Conservation (phyloP, 2,797 vertebrate species). For the Poecile montanus region DNA sequence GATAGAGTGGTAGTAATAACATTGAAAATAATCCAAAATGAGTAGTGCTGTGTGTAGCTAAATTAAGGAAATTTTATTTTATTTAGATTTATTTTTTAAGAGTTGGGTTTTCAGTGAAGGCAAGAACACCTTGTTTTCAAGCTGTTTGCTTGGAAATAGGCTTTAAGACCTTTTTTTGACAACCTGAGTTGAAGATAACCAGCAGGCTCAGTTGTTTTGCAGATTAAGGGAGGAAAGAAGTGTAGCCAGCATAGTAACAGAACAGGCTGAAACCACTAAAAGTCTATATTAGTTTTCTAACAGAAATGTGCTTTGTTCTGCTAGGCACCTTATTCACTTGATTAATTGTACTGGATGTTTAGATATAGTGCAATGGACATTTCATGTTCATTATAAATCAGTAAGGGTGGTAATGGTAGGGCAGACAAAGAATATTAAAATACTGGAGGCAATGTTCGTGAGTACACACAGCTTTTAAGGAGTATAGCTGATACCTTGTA, state of each 20-base stretch:
- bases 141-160: neutral
- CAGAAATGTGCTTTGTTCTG: neutral
- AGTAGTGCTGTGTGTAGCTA: neutral
- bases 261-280: neutral
- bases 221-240: neutral
- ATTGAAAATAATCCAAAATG: neutral
- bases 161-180: neutral
- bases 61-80: neutral
- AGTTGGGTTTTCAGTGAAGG: neutral
- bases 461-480: neutral
- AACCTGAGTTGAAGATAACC: neutral
- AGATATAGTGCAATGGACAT: neutral
- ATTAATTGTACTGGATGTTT: neutral
- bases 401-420: neutral
- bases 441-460: neutral
- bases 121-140: neutral
- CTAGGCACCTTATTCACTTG: neutral
- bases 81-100: neutral
- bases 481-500: neutral
- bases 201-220: neutral
- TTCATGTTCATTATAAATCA: neutral
- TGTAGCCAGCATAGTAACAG: neutral
- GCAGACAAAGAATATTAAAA: neutral
- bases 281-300: neutral
- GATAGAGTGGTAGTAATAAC: neutral